phyloP scores from a whole-genome alignment of 2,888 invertebrate genomes.

The Acanthosepion lycidas region DNA sequence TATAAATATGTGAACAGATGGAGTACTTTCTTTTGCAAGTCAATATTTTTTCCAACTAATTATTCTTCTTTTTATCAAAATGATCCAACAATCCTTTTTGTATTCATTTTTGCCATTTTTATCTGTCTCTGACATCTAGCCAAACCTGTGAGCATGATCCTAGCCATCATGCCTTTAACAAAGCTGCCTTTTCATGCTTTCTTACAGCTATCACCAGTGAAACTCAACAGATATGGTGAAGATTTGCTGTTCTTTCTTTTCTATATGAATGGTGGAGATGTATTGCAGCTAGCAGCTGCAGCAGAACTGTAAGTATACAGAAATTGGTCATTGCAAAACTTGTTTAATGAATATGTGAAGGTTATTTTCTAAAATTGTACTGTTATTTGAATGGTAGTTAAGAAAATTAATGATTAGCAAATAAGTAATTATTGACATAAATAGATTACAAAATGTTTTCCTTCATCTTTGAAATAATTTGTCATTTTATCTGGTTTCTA shows the following conservation, averaged over 20 bases:
- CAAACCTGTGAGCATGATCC: slow-evolving; percentile 44
- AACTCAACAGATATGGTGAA: slow-evolving; percentile 97
- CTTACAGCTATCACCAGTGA: slow-evolving; percentile 84
- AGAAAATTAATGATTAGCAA: too few species aligned
- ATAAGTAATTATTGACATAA: too few species aligned
- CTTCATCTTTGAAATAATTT: too few species aligned
- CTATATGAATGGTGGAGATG: slow-evolving; percentile 98
- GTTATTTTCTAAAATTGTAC: too few species aligned
- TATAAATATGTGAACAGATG: background rate
- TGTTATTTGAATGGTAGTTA: too few species aligned
- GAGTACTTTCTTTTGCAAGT: background rate
- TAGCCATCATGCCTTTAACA: slow-evolving; percentile 77
- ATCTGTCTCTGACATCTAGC: background rate
- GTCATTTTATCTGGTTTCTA: too few species aligned
- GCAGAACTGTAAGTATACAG: slow-evolving; percentile 86
- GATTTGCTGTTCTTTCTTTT: slow-evolving; percentile 99
- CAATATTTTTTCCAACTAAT: background rate
- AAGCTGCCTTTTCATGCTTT: slow-evolving; percentile 77
- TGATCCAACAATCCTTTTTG: too few species aligned
- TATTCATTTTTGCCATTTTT: background rate
- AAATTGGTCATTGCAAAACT: too few species aligned
- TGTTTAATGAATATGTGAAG: too few species aligned
- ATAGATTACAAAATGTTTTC: too few species aligned
- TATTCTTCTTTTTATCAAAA: too few species aligned
- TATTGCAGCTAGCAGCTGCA: slow-evolving; percentile 97